Percentiles rank a stretch among this genome's conserved stretches.
Conservation (phyloP, 2,888 invertebrate species). For the Camptogramma bilineatum region DNA sequence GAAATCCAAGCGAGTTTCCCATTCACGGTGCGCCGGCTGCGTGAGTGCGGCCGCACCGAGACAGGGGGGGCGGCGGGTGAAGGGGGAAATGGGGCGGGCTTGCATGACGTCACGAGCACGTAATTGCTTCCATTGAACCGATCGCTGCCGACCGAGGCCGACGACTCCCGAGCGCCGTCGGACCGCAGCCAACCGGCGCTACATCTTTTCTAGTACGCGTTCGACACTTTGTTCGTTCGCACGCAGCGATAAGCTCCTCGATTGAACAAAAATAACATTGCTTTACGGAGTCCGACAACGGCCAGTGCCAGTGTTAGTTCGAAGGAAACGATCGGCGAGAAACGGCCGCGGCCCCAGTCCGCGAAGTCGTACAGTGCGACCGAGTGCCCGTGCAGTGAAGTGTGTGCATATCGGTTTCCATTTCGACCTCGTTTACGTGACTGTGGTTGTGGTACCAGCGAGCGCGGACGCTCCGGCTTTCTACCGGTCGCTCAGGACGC, state of each 20-base stretch:
- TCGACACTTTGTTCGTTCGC: constrained; percentile 67
- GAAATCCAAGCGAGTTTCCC: constrained; percentile 33
- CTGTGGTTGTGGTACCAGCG: constrained; percentile 60
- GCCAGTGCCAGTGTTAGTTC: constrained; percentile 44
- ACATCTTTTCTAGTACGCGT: constrained; percentile 80
- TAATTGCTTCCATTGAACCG: constrained; percentile 73
- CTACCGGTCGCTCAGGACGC: constrained; percentile 60
- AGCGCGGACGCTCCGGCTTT: constrained; percentile 64
- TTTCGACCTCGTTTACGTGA: constrained; percentile 74
- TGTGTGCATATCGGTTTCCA: constrained; percentile 63
- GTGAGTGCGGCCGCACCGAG: constrained; percentile 43
- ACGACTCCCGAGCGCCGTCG: constrained; percentile 60
- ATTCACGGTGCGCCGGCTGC: constrained; percentile 30
- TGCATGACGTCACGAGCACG: constrained; percentile 73
- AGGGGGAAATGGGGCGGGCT: constrained; percentile 45
- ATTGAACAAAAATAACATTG: constrained; percentile 49
- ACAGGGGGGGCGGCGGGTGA: constrained; percentile 27
- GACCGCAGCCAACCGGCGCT: constrained; percentile 78
- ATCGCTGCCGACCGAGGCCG: constrained; percentile 65
- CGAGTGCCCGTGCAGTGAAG: constrained; percentile 56
- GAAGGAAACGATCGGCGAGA: constrained; percentile 13
- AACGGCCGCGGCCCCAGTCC: constrained; percentile 26
- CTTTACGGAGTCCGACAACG: constrained; percentile 47
- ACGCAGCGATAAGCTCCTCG: constrained; percentile 51
- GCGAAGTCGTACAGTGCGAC: constrained; percentile 36